phyloP scores from a whole-genome alignment of 2,888 invertebrate genomes.

The Brachynemurus nebulosus region DNA sequence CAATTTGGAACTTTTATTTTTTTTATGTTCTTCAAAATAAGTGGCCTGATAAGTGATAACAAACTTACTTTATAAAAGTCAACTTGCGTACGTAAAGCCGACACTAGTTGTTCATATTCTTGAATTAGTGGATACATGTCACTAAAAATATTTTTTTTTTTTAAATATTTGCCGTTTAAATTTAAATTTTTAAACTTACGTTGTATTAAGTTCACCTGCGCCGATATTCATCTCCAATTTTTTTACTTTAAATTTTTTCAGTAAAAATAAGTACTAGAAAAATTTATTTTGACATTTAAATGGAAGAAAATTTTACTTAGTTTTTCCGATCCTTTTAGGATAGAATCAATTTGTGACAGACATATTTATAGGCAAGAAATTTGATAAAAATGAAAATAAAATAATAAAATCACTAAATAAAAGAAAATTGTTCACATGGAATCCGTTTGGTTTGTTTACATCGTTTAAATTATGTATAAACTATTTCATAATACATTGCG shows the following conservation, averaged over 20 bases:
- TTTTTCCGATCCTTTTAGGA: no score
- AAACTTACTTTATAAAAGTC: constrained; percentile 36
- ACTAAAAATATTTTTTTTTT: constrained; percentile 14
- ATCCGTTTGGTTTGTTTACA: no score
- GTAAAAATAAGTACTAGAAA: neutral
- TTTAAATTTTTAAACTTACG: neutral
- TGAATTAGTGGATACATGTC: constrained; percentile 18
- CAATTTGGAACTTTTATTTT: constrained; percentile 5
- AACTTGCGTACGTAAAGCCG: constrained; percentile 35
- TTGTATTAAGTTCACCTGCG: neutral
- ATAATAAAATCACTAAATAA: no score
- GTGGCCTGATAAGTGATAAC: neutral
- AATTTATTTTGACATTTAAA: neutral
- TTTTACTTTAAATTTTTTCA: neutral
- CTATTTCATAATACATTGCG: no score
- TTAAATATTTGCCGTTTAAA: neutral
- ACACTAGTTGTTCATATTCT: constrained; percentile 23
- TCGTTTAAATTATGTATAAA: no score
- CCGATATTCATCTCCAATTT: neutral
- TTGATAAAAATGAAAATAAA: no score
- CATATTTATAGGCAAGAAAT: no score
- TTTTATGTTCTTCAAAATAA: neutral
- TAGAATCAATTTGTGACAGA: no score
- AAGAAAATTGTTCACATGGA: no score
- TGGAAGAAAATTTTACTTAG: no score